phyloP scores from a whole-genome alignment of 2,888 invertebrate species.

The Caenorhabditis japonica region DNA sequence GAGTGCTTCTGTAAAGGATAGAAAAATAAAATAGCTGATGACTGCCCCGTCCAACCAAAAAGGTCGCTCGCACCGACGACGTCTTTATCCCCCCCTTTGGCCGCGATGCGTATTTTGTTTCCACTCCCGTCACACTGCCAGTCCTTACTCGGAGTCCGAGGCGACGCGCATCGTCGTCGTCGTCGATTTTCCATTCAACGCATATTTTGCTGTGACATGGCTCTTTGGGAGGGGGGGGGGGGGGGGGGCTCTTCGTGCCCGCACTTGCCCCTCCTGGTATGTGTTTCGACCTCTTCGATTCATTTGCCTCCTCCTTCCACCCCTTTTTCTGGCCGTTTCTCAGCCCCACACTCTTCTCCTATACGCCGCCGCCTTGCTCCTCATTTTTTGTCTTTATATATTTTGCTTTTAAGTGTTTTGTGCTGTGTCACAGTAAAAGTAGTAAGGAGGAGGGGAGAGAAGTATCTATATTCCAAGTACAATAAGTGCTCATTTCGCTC shows the following conservation, averaged over 20 bases:
- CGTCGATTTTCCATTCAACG: slow-evolving; percentile 41
- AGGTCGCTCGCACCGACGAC: no score
- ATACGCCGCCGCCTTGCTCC: no score
- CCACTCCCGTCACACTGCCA: slow-evolving; percentile 35
- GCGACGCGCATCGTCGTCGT: slow-evolving; percentile 16
- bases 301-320: slow-evolving; percentile 38
- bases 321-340: slow-evolving; percentile 7
- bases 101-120: slow-evolving; percentile 34
- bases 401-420: slow-evolving; percentile 45
- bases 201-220: slow-evolving; percentile 48
- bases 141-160: slow-evolving; percentile 24
- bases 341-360: no score
- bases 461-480: no score
- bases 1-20: no score
- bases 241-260: slow-evolving; percentile 14
- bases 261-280: slow-evolving; percentile 40
- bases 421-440: no score
- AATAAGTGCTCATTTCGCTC: slow-evolving; percentile 3
- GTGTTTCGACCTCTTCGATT: slow-evolving; percentile 53
- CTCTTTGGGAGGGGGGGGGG: slow-evolving; percentile 36
- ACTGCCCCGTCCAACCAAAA: no score
- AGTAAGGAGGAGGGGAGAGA: no score
- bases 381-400: slow-evolving; percentile 51
- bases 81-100: slow-evolving; percentile 32
- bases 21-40: no score